Evolutionary conservation across 2,888 invertebrate genomes (phyloP).

Genomic region (Habroteleia sp.): DNA sequence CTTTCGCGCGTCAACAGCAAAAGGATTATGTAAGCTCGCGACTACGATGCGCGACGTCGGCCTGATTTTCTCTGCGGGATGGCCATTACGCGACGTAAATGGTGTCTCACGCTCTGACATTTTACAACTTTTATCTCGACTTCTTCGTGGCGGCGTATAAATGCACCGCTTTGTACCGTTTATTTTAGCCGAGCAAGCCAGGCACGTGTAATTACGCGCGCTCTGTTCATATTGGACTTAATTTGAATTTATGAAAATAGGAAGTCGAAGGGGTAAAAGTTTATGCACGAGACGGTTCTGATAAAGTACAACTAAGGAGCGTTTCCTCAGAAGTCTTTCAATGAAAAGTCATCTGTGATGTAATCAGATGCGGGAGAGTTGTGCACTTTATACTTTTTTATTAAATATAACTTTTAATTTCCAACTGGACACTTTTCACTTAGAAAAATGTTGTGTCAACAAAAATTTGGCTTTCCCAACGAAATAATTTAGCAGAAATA

Average conservation of each 20-base stretch:
- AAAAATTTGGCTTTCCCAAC: too few species aligned
- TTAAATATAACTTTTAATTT: too few species aligned
- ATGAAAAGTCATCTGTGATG: slow-evolving; percentile 1
- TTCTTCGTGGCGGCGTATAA: slow-evolving; percentile 14
- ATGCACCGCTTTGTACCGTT: slow-evolving; percentile 17
- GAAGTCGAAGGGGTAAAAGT: slow-evolving; percentile 27
- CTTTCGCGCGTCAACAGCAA: slow-evolving; percentile 43
- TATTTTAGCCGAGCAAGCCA: slow-evolving; percentile 10
- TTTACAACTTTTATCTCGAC: slow-evolving; percentile 50
- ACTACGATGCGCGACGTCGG: slow-evolving; percentile 39
- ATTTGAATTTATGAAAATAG: slow-evolving; percentile 56
- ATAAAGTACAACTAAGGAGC: slow-evolving; percentile 40
- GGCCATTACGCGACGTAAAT: slow-evolving; percentile 35
- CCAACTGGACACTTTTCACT: too few species aligned
- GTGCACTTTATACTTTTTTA: too few species aligned
- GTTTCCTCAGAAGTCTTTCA: slow-evolving; percentile 1
- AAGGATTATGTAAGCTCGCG: slow-evolving; percentile 39
- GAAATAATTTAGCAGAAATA: too few species aligned
- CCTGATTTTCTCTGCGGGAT: slow-evolving; percentile 49
- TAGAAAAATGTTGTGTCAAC: too few species aligned
- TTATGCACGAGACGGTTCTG: slow-evolving; percentile 39
- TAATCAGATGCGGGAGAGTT: too few species aligned
- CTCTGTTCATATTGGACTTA: slow-evolving; percentile 29
- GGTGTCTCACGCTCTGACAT: slow-evolving; percentile 53
- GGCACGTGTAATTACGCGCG: slow-evolving; percentile 31